phyloP scores from a whole-genome alignment of 2,888 invertebrate species.

The Caenorhabditis sp. region DNA sequence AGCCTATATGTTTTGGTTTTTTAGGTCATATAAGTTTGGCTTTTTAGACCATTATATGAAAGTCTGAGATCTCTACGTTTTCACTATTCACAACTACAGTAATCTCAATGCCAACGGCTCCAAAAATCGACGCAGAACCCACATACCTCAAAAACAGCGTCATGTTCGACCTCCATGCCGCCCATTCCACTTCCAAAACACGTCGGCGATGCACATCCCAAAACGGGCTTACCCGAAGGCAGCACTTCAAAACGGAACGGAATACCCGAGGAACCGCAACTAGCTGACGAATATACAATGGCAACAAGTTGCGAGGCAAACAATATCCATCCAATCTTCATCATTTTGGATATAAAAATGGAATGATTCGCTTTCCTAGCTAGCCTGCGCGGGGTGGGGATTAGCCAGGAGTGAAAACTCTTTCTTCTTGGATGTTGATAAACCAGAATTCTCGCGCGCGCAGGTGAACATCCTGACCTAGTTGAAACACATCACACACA shows the following conservation, averaged over 20 bases:
- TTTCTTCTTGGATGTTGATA: too few relatives aligned
- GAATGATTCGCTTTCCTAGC: background rate
- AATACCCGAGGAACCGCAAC: conserved; percentile 61
- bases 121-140: too few relatives aligned
- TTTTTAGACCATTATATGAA: too few relatives aligned
- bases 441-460: too few relatives aligned
- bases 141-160: conserved; percentile 40
- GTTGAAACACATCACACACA: background rate
- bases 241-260: conserved; percentile 66
- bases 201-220: conserved; percentile 63
- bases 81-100: too few relatives aligned
- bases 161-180: conserved; percentile 46
- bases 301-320: background rate
- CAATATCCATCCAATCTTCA: background rate
- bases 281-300: conserved; percentile 18
- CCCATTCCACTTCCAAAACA: conserved; percentile 58
- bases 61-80: too few relatives aligned
- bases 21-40: too few relatives aligned
- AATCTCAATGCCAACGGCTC: too few relatives aligned
- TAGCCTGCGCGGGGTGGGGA: too few relatives aligned
- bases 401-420: too few relatives aligned
- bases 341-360: background rate
- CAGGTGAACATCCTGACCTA: background rate
- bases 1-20: too few relatives aligned
- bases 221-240: conserved; percentile 57